Conservation (phyloP, 1,140 invertebrate genomes). For the Helicoverpa armigera region DNA sequence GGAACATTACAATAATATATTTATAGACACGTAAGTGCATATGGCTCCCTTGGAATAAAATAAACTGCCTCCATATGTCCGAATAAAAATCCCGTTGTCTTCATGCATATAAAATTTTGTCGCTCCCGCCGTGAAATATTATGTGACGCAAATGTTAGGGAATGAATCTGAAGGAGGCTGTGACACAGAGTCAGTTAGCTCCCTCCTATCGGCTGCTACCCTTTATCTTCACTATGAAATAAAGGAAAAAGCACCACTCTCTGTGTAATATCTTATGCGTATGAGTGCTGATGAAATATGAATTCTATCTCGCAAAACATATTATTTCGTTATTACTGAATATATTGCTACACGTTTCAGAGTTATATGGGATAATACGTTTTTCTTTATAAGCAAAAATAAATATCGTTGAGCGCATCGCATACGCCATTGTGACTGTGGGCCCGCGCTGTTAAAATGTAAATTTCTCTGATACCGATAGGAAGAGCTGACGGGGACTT, state of each 20-base stretch:
- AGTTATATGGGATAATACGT: constrained; percentile 61
- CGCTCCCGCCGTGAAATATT: constrained; percentile 70
- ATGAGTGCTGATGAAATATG: constrained; percentile 84
- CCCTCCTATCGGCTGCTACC: constrained; percentile 67
- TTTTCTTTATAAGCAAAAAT: constrained; percentile 66
- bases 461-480: constrained; percentile 44
- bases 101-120: constrained; percentile 73
- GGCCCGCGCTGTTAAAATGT: constrained; percentile 51
- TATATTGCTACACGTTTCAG: constrained; percentile 74
- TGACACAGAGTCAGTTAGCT: constrained; percentile 64
- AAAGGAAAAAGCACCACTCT: constrained; percentile 78
- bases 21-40: constrained; percentile 32
- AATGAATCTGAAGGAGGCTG: constrained; percentile 73
- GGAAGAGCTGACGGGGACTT: constrained; percentile 19
- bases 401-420: constrained; percentile 56
- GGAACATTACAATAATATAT: constrained; percentile 18
- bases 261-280: constrained; percentile 78
- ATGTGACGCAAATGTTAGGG: constrained; percentile 71
- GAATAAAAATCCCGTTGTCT: constrained; percentile 67
- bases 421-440: constrained; percentile 45
- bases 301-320: constrained; percentile 83
- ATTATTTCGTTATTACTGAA: constrained; percentile 82
- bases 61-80: constrained; percentile 64
- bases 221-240: constrained; percentile 80
- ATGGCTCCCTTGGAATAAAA: constrained; percentile 51